phyloP scores from a whole-genome alignment of 2,888 invertebrate species.

The Lissocephala sabroskyi region DNA sequence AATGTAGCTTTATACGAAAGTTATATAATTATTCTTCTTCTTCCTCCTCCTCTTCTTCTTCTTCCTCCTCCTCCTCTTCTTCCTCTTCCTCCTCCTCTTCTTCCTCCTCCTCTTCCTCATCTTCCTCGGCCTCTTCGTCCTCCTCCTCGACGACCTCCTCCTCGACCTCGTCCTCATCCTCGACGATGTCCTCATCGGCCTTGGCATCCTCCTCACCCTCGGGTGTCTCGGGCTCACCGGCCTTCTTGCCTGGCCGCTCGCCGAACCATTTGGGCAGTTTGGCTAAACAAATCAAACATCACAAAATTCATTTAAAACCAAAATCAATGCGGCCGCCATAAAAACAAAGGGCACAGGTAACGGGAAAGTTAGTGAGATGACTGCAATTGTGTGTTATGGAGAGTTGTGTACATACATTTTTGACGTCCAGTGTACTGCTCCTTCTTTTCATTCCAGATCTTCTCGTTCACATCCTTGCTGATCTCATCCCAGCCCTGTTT shows the following conservation, averaged over 20 bases:
- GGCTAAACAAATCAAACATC: conserved; percentile 75
- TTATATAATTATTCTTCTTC: conserved; percentile 64
- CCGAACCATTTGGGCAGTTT: conserved; percentile 97
- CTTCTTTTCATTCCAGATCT: conserved; percentile 89
- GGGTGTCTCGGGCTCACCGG: conserved; percentile 90
- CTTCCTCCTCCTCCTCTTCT: conserved; percentile 71
- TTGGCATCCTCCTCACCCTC: conserved; percentile 92
- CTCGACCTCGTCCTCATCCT: conserved; percentile 82
- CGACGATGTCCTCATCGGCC: conserved; percentile 81
- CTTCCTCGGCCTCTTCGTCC: conserved; percentile 80
- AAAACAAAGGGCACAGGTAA: too few species aligned
- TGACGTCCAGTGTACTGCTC: conserved; percentile 91
- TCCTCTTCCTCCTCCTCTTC: conserved; percentile 73
- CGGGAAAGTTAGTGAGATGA: conserved; percentile 8
- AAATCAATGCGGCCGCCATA: too few species aligned
- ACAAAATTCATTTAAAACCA: too few species aligned
- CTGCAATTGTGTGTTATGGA: conserved; percentile 20
- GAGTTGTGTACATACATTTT: conserved; percentile 83
- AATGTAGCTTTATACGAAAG: conserved; percentile 70
- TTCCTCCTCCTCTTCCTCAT: conserved; percentile 76
- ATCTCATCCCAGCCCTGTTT: conserved; percentile 87
- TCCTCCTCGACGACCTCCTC: conserved; percentile 85
- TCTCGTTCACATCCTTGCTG: conserved; percentile 88
- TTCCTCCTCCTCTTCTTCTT: conserved; percentile 70
- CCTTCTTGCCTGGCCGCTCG: conserved; percentile 93